Base-by-base conservation (phyloP, 2,797 vertebrate species). In the Rhabdophis nuchalis region DNA sequence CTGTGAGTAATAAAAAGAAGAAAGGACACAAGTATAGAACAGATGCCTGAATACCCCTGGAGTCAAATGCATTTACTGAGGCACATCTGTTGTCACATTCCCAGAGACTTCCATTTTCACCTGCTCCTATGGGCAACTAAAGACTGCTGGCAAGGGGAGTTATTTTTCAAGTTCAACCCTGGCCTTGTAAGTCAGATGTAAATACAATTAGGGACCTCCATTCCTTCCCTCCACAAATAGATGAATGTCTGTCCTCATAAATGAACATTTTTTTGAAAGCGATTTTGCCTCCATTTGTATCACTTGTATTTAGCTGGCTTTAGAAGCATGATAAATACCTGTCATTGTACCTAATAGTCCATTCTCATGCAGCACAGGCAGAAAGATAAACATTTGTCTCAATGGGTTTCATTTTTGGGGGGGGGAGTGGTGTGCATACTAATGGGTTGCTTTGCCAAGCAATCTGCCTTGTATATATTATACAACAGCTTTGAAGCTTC, bases 1-100 rank as follows among this genome's bases (percentile, higher is more conserved):
- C 16, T 2, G 82, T 95, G 94, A 94, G 61, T 29, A 77, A 54
- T 54, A 29, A 92, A 93, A 57, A 1, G 27, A 90, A 94, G 93
- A 93, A 56, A 1, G 25, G 5, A 3, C 27, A 92, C 92, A 92
- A 89, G 93, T 23, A 5, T 14, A 92, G 41, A 53, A 92, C 85
- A 93, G 90, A 93, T 93, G 85, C 6, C 90, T 14, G 46, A 52
- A 85, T 54, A 0, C 4, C 94, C 13, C 58, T 86, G 32, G 27
- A 95, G 77, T 1, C 87, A 86, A 94, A 68, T 77, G 89, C 64
- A 36, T 89, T 82, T 90, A 85, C 58, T 92, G 64, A 46, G 90
- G 46, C 27, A 23, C 85, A 95, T 91, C 4, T 88, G 29, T 12
- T 89, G 13, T 20, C 60, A 25, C 2, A 16, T 77, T 85, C 57